A percentile compares a stretch with the other conserved stretches of the same genome.
Evolutionary conservation across 2,113 vertebrate genomes (phyloP).

Genomic region (Athene cunicularia): DNA sequence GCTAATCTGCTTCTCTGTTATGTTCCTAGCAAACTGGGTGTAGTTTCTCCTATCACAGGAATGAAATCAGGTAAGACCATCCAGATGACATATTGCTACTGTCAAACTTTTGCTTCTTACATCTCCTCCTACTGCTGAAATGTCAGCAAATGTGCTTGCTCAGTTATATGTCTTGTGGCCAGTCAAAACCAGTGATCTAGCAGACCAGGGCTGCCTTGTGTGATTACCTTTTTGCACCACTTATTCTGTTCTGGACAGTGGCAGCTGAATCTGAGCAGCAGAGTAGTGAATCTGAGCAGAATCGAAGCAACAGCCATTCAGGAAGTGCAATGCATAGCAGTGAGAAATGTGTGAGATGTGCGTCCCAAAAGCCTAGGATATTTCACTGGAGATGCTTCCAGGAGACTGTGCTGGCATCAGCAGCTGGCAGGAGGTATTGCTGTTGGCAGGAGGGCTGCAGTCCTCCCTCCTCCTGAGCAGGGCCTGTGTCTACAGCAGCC

Average conservation of each 20-base stretch:
- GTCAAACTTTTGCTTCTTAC: not conserved
- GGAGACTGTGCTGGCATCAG: not conserved
- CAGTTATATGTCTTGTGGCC: not conserved
- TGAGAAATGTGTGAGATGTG: not conserved
- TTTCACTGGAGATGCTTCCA: not conserved
- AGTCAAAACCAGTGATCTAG: not conserved
- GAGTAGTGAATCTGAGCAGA: not conserved
- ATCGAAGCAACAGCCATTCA: not conserved
- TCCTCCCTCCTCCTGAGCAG: not conserved
- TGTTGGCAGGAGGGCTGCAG: not conserved
- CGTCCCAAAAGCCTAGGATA: not conserved
- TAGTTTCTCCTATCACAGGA: not conserved
- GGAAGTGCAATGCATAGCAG: fast-evolving
- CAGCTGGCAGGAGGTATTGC: not conserved
- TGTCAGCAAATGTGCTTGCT: not conserved
- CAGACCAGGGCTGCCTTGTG: not conserved
- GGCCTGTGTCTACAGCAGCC: not conserved
- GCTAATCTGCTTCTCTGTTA: not conserved
- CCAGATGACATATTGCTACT: not conserved
- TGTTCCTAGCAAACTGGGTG: not conserved
- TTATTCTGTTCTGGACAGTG: not conserved
- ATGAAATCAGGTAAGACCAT: not conserved
- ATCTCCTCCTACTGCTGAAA: not conserved
- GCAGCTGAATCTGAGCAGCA: not conserved
- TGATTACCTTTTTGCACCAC: not conserved